phyloP scores from a whole-genome alignment of 2,113 vertebrate species.

The Vulpes lagopus region DNA sequence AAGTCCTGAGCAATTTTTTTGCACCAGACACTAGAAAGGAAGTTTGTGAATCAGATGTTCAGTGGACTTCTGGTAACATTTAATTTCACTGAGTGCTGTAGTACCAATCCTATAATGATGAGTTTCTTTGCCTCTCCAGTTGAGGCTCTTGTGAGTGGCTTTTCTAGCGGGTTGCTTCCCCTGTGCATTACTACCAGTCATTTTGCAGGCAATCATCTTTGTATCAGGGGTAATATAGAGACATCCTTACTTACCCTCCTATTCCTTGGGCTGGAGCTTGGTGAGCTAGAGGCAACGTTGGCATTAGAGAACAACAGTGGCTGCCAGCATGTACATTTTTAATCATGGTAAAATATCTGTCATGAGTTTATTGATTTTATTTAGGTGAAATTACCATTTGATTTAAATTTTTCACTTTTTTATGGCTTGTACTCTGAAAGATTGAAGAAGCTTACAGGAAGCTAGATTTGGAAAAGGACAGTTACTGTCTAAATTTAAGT shows the following conservation, averaged over 20 bases:
- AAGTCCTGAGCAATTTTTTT: background rate
- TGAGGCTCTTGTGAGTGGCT: background rate
- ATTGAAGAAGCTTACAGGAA: background rate
- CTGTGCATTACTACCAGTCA: background rate
- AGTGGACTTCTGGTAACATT: background rate
- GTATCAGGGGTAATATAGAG: background rate
- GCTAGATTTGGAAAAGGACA: conserved; percentile 13
- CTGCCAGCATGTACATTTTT: background rate
- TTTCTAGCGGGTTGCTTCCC: background rate
- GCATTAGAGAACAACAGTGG: background rate
- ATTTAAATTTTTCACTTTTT: conserved; percentile 36
- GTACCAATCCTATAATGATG: background rate
- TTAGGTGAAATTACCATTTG: background rate
- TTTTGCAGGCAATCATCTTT: background rate
- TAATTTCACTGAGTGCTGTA: background rate
- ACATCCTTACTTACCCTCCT: background rate
- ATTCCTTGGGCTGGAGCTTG: too few species aligned
- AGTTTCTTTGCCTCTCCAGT: background rate
- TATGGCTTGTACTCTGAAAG: background rate
- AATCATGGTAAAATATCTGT: conserved; percentile 43
- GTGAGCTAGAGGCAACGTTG: background rate
- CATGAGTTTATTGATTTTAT: conserved; percentile 57
- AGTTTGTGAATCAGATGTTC: background rate
- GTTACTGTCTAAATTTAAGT: conserved; percentile 24
- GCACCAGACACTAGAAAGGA: background rate